These are phyloP conservation scores for Dromococcyx pavoninus DNA, from an alignment of 2,797 vertebrate genomes.

Conservation along the genomic window DNA sequence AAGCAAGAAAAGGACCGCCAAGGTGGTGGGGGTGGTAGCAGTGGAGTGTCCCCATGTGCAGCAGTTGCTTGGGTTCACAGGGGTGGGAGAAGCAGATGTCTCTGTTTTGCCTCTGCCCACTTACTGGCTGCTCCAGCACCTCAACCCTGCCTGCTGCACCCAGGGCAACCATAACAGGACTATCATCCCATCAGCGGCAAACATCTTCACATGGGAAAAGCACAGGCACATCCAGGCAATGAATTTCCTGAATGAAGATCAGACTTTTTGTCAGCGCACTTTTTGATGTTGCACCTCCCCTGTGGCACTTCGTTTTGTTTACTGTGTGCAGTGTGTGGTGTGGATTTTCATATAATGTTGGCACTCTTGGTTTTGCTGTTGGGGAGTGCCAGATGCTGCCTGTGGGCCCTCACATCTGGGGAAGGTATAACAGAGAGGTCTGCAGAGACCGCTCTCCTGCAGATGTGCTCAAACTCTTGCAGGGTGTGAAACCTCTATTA, in stretches of 20 bases:
- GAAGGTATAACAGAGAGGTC: rapidly evolving
- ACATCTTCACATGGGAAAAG: background rate
- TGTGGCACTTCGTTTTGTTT: conserved; percentile 40
- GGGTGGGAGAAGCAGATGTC: background rate
- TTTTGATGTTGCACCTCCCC: conserved; percentile 24
- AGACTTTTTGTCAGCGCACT: background rate
- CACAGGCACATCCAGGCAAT: background rate
- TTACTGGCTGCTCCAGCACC: background rate
- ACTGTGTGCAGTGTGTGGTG: background rate
- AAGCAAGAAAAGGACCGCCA: background rate
- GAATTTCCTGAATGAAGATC: conserved; percentile 24
- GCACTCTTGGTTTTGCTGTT: background rate
- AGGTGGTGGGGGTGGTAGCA: background rate
- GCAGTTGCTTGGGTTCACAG: background rate
- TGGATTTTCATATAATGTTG: background rate
- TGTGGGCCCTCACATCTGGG: conserved; percentile 32
- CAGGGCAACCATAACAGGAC: background rate
- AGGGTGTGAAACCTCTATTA: background rate
- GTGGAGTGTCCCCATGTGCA: rapidly evolving
- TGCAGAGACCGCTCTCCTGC: background rate
- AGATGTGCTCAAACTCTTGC: background rate
- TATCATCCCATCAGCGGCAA: background rate
- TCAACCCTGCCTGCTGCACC: rapidly evolving
- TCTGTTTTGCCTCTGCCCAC: background rate
- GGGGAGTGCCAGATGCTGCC: conserved; percentile 29